Conservation (phyloP, 2,113 vertebrate genomes). For the Salvator merianae region DNA sequence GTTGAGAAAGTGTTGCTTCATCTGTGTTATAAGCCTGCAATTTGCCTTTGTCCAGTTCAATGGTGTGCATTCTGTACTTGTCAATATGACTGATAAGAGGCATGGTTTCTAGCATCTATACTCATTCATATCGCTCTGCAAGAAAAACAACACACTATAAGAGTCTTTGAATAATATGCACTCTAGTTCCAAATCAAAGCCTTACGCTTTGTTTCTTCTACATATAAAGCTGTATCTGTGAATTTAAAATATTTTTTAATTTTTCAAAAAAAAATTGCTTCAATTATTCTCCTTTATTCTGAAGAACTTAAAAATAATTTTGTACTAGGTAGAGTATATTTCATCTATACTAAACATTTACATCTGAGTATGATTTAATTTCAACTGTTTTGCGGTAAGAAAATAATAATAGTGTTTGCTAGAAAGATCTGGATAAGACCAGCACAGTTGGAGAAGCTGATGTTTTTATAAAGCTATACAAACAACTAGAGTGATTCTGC, state of each 20-base stretch:
- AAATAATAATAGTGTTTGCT: constrained; percentile 27
- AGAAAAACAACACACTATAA: constrained; percentile 44
- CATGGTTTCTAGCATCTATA: constrained; percentile 21
- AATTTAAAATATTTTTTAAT: constrained; percentile 31
- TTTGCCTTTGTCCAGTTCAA: constrained; percentile 35
- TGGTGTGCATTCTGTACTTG: constrained; percentile 3
- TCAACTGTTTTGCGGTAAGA: constrained; percentile 29
- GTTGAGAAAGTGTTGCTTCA: constrained; percentile 25
- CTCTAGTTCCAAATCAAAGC: not conserved
- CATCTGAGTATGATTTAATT: constrained; percentile 20
- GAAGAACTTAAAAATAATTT: constrained; percentile 23
- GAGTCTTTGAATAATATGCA: constrained; percentile 18
- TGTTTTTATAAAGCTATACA: no score
- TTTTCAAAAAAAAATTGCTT: constrained; percentile 3
- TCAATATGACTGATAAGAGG: constrained; percentile 19
- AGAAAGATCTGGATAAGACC: not conserved
- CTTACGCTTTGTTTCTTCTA: constrained; percentile 36
- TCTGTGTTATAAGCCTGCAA: constrained; percentile 40
- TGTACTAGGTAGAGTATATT: constrained; percentile 23
- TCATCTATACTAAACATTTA: constrained; percentile 3
- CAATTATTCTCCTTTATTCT: constrained; percentile 29
- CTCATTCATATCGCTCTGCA: constrained; percentile 36
- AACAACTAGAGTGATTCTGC: not conserved
- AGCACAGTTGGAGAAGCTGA: not conserved
- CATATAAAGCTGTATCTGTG: constrained; percentile 32